Conservation (phyloP, 2,113 vertebrate genomes). For the Centropus bengalensis region DNA sequence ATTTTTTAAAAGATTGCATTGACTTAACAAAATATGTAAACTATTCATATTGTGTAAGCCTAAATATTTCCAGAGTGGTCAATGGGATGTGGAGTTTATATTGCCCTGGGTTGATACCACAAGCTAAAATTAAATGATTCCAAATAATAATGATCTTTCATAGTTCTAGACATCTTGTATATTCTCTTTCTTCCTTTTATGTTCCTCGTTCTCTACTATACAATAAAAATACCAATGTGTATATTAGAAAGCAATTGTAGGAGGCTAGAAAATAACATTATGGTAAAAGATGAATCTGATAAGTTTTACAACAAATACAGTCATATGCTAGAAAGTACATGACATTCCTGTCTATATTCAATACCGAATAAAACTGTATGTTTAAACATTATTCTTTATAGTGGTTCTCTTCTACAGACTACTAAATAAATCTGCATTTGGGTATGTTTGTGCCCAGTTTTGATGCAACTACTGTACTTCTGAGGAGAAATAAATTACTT, state of each 20-base stretch:
- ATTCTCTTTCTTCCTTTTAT: background rate
- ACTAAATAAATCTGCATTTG: background rate
- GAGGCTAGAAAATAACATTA: background rate
- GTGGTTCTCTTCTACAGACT: background rate
- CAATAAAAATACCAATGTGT: background rate
- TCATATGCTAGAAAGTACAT: background rate
- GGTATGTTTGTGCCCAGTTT: background rate
- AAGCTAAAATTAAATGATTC: background rate
- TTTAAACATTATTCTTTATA: too few relatives aligned
- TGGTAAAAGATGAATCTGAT: background rate
- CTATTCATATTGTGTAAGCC: background rate
- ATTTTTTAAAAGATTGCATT: background rate
- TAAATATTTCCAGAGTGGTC: background rate
- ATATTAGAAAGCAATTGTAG: background rate
- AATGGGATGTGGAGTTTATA: accelerated
- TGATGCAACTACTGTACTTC: background rate
- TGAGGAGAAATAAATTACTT: background rate
- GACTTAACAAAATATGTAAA: background rate
- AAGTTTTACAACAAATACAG: background rate
- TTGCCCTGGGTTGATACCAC: background rate
- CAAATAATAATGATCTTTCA: background rate
- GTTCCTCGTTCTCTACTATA: background rate
- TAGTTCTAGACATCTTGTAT: background rate
- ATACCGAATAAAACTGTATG: background rate
- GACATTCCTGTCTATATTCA: background rate